Percentiles rank a stretch among this genome's conserved stretches.
Conservation (phyloP, 2,797 vertebrate genomes). For the Avahi laniger region DNA sequence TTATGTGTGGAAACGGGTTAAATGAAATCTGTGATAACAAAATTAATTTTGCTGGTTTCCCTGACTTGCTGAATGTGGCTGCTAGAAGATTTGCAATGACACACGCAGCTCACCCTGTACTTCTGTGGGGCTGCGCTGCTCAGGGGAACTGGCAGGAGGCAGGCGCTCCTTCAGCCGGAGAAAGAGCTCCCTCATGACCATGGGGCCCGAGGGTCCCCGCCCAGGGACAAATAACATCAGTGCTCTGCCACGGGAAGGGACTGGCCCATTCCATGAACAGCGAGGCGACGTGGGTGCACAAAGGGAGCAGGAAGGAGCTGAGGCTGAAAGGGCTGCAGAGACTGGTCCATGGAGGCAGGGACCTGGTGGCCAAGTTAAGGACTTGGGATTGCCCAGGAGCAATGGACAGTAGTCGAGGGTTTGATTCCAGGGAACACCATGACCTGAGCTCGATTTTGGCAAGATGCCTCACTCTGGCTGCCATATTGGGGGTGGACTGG, state of each 20-base stretch:
- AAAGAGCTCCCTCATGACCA: not conserved
- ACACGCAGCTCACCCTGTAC: not conserved
- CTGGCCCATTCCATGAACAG: not conserved
- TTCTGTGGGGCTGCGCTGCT: not conserved
- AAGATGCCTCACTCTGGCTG: not conserved
- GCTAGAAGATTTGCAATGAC: not conserved
- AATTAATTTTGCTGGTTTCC: not conserved
- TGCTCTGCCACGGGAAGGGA: not conserved
- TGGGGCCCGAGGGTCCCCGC: not conserved
- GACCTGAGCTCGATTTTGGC: not conserved
- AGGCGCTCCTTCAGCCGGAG: not conserved
- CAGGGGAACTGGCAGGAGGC: not conserved
- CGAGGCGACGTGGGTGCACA: no score
- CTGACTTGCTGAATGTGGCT: not conserved
- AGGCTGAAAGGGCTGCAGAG: not conserved
- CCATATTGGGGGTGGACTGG: not conserved
- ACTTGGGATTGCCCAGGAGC: not conserved
- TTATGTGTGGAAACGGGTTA: not conserved
- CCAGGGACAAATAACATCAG: not conserved
- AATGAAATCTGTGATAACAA: not conserved
- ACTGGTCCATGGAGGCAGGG: not conserved
- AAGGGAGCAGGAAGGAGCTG: not conserved
- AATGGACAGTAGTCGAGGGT: not conserved
- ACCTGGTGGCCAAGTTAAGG: not conserved
- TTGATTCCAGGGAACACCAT: not conserved